A percentile compares a stretch with the other conserved stretches of the same genome.
These are phyloP conservation scores for Nowickia ferox DNA, from an alignment of 2,888 invertebrate species.

Conservation along the genomic window DNA sequence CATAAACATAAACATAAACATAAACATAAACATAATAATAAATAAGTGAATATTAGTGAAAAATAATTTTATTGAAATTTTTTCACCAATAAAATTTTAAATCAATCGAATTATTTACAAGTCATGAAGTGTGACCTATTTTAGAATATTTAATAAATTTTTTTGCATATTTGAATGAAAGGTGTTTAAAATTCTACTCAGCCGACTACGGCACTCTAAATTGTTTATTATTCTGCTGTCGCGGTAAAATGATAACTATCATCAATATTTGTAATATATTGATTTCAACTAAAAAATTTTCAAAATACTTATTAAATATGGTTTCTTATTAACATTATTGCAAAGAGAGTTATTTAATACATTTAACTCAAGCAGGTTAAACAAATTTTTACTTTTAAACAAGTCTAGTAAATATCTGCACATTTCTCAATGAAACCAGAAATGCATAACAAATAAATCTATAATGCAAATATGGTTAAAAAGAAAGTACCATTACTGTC, in stretches of 20 bases:
- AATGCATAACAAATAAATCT: not conserved
- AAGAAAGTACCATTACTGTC: constrained; percentile 44
- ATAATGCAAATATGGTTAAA: constrained; percentile 27
- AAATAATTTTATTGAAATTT: no score
- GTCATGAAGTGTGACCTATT: no score
- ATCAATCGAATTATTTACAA: no score
- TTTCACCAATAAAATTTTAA: no score
- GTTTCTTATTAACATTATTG: not conserved
- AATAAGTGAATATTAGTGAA: no score
- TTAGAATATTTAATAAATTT: not conserved
- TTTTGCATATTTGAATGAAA: not conserved
- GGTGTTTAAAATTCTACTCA: not conserved
- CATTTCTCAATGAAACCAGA: constrained; percentile 33
- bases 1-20: no score
- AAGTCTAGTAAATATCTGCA: not conserved
- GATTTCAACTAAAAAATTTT: not conserved
- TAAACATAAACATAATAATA: no score
- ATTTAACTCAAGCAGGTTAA: not conserved
- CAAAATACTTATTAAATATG: not conserved
- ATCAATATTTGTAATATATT: not conserved
- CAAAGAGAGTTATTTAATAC: not conserved
- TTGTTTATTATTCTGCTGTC: not conserved
- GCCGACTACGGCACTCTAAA: not conserved
- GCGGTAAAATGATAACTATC: not conserved
- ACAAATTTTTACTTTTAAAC: not conserved